Evolutionary conservation across 2,797 vertebrate species (phyloP), one percentile per base, ranked within the genome.

Genomic region (Dallia pectoralis): DNA sequence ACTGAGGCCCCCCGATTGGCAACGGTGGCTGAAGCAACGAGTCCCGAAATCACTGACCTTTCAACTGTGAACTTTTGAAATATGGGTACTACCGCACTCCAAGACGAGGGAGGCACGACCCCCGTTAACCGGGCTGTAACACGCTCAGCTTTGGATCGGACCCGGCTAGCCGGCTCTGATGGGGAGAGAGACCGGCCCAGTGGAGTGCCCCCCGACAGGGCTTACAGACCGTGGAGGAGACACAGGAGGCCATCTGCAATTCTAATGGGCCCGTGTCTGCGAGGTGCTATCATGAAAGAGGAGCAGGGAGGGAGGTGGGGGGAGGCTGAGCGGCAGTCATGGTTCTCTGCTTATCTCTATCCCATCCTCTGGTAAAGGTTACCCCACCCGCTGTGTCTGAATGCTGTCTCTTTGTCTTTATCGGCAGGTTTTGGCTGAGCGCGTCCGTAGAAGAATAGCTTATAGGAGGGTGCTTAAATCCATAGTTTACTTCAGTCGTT

Each of bases 321-420:
- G 18, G 61, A 61, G 59, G 32, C 22, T 32, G 15, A 44, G 22
- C 44, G 29, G 44, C 25, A 27, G 44, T 47, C 44, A 49, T 29
- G 47, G 67, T 25, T 49, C 19, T 68, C 16, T 33, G 29, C 18
- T 77, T 65, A 75, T 76, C 47, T 74, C 51, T 72, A 74, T 36
- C 75, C 33, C 73, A 47, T 69, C 69, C 53, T 73, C 80, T 74
- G 70, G 44, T 33, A 79, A 74, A 74, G 73, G 69, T 80, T 79
- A 77, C 36, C 73, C 70, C 75, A 22, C 73, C 67, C 80, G 67
- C 12, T 63, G 72, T 68, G 51, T 69, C 51, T 61, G 33, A 19
- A 29, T 36, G 25, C 63, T 29, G 56, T 48, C 56, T 64, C n/a
- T 63, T 40, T 64, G 68, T 64, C 51, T 47, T 66, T 62, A 56